Evolutionary conservation across 2,113 vertebrate genomes (phyloP), one percentile per base, ranked within the genome.

Genomic region (Nerophis ophidion): DNA sequence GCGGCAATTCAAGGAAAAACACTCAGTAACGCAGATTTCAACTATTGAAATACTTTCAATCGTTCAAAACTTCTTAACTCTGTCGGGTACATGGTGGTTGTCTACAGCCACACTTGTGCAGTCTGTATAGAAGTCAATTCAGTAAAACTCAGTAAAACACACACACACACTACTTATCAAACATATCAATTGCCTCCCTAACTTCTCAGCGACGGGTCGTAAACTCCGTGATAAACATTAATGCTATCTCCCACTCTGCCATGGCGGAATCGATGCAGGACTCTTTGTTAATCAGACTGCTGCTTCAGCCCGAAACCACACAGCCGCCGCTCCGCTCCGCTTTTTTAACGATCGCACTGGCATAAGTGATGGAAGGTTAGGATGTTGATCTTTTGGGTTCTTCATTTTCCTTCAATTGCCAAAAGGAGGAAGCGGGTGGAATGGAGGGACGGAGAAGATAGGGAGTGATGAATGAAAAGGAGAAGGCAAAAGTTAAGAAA

Each of bases 191-290:
- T 8, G 11, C 44, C 58, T 65, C 49, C 65, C 45, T 46, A 51
- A 72, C 71, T 60, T 70, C 14, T 63, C 44, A 19, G 57, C 74
- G 76, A 70, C 66, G 77, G 71, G 61, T 75, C 49, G 57, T 75
- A 60, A 66, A 64, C 61, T 66, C 48, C 68, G 58, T 59, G 72
- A 81, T 77, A 67, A 80, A 81, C 75, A 75, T 76, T 74, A 71
- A 71, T 63, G 56, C 60, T 69, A 64, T 75, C 79, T 70, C 60
- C 60, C 56, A 12, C 34, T 60, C 70, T 57, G 74, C 76, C 72
- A 77, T 62, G 61, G 75, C 78, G 80, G 71, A 82, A 86, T 83
- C 81, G 74, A 73, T 81, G 74, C n/a, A 9, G 44, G 45, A 4
- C 57, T 66, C 49, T 64, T 71, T 70, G 72, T 71, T 78, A 77